Evolutionary conservation across 2,113 vertebrate species (phyloP), one percentile per base, ranked within the genome.

Genomic region (Notechis scutatus): DNA sequence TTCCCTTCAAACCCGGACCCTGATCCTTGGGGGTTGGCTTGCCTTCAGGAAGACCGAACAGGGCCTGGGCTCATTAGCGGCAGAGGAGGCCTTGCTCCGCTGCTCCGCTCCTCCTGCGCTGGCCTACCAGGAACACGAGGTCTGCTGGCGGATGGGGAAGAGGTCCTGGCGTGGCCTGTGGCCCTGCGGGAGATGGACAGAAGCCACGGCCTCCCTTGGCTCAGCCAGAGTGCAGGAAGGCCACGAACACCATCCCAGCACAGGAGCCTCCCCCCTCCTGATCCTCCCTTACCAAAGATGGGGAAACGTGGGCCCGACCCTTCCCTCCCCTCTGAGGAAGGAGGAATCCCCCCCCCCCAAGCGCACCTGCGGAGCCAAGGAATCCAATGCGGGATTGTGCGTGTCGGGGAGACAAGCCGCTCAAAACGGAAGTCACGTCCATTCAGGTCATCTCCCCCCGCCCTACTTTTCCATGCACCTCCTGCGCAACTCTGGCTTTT

Each of bases 51-150:
- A 55, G 87, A 2, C 5, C 5, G 24, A 39, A 23, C 23, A 20
- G 14, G 2, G 29, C 10, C 86, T 45, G 91, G 52, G 29, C 12
- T 69, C 39, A 26, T 47, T 0, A 15, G 1, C 74, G 7, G 0
- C n/a, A 3, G 50, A 52, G 2, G 34, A 15, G 26, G 59, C 26
- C 92, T 96, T 23, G 1, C 42, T 42, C 42, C 39, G 34, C 56
- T 1, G 0, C 0, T 0, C 0, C 7, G 34, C 34, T 92, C 2
- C 39, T 91, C 6, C 23, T 10, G 24, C 4, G 45, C 29, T 4
- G 14, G 10, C 5, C 20, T 39, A 11, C 21, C 18, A 15, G 18
- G 4, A 23, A 21, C n/a, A 50, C 20, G n/a, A 2, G 74, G 50
- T 18, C 47, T 50, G 59, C 14, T 10, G 2, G n/a, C 20, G 3